A percentile compares a stretch with the other conserved stretches of the same genome.
phyloP scores from a whole-genome alignment of 2,113 vertebrate species.

The Podilymbus podiceps region DNA sequence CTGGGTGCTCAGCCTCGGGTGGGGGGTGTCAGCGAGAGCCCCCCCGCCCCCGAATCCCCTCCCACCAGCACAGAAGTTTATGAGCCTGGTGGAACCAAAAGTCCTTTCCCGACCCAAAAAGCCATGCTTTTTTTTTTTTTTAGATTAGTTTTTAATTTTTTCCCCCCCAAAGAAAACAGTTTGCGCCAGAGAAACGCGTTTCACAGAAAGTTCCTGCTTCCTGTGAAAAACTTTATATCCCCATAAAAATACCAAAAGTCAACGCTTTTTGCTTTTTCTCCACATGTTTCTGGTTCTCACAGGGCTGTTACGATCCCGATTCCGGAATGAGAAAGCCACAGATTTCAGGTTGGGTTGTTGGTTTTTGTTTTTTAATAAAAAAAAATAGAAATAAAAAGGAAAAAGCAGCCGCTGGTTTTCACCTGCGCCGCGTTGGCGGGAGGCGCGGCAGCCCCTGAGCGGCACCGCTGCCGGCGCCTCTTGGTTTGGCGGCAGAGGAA shows the following conservation, averaged over 20 bases:
- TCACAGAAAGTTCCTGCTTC: background rate
- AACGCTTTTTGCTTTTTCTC: background rate
- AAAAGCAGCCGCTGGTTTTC: background rate
- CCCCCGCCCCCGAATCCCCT: background rate
- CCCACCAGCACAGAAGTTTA: background rate
- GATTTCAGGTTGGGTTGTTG: no score
- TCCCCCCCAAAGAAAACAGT: conserved; percentile 36
- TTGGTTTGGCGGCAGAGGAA: background rate
- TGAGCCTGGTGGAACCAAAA: background rate
- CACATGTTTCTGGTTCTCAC: background rate
- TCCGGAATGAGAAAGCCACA: background rate
- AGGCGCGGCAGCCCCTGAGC: background rate
- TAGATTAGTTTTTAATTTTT: no score
- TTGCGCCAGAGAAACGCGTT: fast-evolving
- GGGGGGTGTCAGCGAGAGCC: fast-evolving
- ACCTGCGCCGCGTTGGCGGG: background rate
- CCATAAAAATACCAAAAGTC: conserved; percentile 8
- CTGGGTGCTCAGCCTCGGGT: background rate
- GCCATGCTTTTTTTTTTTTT: no score
- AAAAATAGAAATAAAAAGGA: no score
- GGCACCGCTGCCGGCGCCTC: background rate
- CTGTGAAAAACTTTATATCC: conserved; percentile 5
- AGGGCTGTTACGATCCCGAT: background rate
- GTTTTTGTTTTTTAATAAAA: no score
- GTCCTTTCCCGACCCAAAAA: background rate